These are phyloP conservation scores for Rugalucina vietnamica DNA, from an alignment of 2,888 invertebrate species.

Conservation along the genomic window DNA sequence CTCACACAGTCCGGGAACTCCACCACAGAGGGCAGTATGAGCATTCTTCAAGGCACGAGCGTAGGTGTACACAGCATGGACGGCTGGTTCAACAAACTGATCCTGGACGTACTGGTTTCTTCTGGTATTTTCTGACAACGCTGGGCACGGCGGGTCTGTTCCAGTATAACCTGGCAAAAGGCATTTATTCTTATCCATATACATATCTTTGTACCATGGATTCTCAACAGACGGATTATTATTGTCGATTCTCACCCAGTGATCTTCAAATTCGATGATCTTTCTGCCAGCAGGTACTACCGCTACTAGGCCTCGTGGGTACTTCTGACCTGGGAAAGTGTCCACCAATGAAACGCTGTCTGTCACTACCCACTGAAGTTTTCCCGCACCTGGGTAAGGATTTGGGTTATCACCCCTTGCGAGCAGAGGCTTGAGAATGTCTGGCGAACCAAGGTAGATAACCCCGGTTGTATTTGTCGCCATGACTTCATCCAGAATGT, in stretches of 20 bases:
- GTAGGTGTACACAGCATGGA: slow-evolving; percentile 78
- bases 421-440: slow-evolving; percentile 63
- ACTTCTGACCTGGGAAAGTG: slow-evolving; percentile 60
- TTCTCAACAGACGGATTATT: slow-evolving; percentile 72
- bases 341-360: slow-evolving; percentile 71
- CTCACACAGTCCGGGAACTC: slow-evolving; percentile 70
- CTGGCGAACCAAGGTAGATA: slow-evolving; percentile 71
- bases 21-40: slow-evolving; percentile 70
- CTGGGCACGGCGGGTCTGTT: slow-evolving; percentile 39
- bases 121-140: slow-evolving; percentile 53
- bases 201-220: slow-evolving; percentile 79
- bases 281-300: slow-evolving; percentile 73
- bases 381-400: slow-evolving; percentile 65
- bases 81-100: slow-evolving; percentile 79
- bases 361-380: slow-evolving; percentile 80
- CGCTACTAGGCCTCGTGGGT: slow-evolving; percentile 76
- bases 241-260: slow-evolving; percentile 78
- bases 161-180: slow-evolving; percentile 61
- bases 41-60: slow-evolving; percentile 78
- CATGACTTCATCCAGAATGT: slow-evolving; percentile 60
- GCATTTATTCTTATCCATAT: slow-evolving; percentile 73
- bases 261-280: slow-evolving; percentile 81
- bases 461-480: slow-evolving; percentile 70
- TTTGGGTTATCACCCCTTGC: slow-evolving; percentile 50
- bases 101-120: slow-evolving; percentile 74